Percentiles rank a stretch among this genome's conserved stretches.
Evolutionary conservation across 2,797 vertebrate genomes (phyloP).

Genomic region (Eutrigla gurnardus): DNA sequence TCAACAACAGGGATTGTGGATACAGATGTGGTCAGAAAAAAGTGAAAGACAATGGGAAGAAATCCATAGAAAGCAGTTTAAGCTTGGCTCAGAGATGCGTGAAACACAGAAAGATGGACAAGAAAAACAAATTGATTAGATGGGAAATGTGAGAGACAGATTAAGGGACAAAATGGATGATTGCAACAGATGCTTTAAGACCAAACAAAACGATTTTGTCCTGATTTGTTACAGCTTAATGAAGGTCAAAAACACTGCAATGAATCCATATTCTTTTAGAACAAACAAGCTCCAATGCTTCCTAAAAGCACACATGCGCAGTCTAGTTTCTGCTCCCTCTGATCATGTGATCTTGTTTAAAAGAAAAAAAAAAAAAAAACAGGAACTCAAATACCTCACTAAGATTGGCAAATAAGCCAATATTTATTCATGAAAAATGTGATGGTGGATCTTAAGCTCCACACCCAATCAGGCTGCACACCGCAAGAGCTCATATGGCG

Average conservation of each 20-base stretch:
- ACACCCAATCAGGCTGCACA: not conserved
- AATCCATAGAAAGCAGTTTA: not conserved
- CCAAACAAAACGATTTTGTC: not conserved
- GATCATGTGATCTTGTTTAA: not conserved
- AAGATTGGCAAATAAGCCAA: not conserved
- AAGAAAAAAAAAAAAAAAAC: not conserved
- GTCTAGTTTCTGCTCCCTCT: not conserved
- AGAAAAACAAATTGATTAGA: conserved; percentile 5
- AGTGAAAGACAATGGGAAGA: not conserved
- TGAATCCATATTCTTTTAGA: conserved; percentile 1
- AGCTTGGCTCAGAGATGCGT: not conserved
- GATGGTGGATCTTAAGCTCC: not conserved
- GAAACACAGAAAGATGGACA: not conserved
- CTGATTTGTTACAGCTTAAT: not conserved
- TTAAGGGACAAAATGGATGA: not conserved
- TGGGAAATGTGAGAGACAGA: not conserved
- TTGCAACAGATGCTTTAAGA: not conserved
- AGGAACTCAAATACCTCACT: not conserved
- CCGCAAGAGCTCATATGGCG: not conserved
- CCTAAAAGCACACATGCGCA: not conserved
- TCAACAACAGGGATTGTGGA: not conserved
- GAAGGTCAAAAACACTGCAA: not conserved
- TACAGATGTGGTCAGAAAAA: not conserved
- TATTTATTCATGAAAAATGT: not conserved
- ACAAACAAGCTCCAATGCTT: not conserved